Evolutionary conservation across 2,797 vertebrate genomes (phyloP).

Genomic region (Thaleichthys pacificus): DNA sequence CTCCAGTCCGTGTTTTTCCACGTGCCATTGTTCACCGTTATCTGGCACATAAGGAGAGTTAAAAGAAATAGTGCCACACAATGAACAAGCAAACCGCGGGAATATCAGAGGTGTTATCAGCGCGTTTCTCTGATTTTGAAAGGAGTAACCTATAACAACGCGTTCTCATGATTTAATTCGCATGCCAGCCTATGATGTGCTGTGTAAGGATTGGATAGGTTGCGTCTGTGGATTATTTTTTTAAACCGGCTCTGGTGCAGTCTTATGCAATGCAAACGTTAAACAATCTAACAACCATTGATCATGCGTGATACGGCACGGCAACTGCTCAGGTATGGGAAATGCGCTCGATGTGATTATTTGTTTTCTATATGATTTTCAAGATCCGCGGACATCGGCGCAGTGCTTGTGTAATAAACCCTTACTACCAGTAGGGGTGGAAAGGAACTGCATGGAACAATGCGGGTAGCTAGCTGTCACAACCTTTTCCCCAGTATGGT

Average conservation of each 20-base stretch:
- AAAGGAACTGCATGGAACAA: no score
- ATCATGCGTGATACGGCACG: slow-evolving; percentile 7
- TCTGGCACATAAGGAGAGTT: slow-evolving; percentile 22
- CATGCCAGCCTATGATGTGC: slow-evolving; percentile 16
- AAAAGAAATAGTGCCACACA: slow-evolving; percentile 43
- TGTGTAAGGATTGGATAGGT: slow-evolving; percentile 49
- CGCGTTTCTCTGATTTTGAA: not conserved
- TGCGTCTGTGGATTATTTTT: slow-evolving; percentile 34
- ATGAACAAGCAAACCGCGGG: slow-evolving; percentile 39
- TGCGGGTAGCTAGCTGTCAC: no score
- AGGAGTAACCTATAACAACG: not conserved
- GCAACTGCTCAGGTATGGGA: slow-evolving; percentile 1
- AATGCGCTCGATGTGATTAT: slow-evolving; percentile 6
- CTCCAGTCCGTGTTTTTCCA: slow-evolving; percentile 56
- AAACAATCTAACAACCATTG: slow-evolving; percentile 13
- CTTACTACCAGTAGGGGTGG: not conserved
- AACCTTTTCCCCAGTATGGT: no score
- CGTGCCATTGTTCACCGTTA: slow-evolving; percentile 23
- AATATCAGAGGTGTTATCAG: slow-evolving; percentile 26
- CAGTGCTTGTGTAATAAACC: not conserved
- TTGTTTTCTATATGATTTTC: slow-evolving; percentile 13
- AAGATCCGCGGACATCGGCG: slow-evolving; percentile 11
- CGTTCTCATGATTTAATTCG: slow-evolving; percentile 8
- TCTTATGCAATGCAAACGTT: slow-evolving; percentile 9
- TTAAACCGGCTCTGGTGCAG: not conserved